These are phyloP conservation scores for Liodrosophila aerea DNA, from an alignment of 2,888 invertebrate genomes.

Conservation along the genomic window DNA sequence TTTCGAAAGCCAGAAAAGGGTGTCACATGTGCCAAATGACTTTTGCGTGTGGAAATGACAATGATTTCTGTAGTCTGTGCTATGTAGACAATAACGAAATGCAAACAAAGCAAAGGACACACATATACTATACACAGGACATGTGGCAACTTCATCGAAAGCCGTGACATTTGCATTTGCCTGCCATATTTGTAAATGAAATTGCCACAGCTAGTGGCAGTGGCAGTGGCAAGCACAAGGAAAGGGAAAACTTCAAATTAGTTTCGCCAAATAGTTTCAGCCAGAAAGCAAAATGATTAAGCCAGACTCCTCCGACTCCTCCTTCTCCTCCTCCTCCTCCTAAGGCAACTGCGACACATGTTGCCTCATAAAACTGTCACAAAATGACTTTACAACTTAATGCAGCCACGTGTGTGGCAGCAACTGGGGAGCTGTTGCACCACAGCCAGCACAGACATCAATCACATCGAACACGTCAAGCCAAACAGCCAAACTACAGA, in stretches of 20 bases:
- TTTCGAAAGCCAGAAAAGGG: constrained; percentile 70
- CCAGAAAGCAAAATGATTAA: constrained; percentile 60
- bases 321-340: too few species aligned
- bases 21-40: constrained; percentile 79
- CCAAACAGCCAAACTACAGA: constrained; percentile 25
- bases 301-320: constrained; percentile 17
- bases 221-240: too few species aligned
- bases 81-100: constrained; percentile 76
- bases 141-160: constrained; percentile 69
- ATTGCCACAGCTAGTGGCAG: too few species aligned
- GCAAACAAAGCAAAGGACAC: constrained; percentile 65
- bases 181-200: constrained; percentile 77
- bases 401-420: constrained; percentile 43
- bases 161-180: constrained; percentile 72
- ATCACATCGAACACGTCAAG: constrained; percentile 74
- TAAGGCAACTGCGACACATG: constrained; percentile 28
- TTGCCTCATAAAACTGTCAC: constrained; percentile 75
- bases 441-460: constrained; percentile 54
- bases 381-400: constrained; percentile 78
- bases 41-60: constrained; percentile 79
- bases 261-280: constrained; percentile 58
- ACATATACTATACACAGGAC: constrained; percentile 25
- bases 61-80: constrained; percentile 68
- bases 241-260: constrained; percentile 72
- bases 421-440: constrained; percentile 38